phyloP scores from a whole-genome alignment of 1,140 invertebrate species.

The Carposina sasakii region DNA sequence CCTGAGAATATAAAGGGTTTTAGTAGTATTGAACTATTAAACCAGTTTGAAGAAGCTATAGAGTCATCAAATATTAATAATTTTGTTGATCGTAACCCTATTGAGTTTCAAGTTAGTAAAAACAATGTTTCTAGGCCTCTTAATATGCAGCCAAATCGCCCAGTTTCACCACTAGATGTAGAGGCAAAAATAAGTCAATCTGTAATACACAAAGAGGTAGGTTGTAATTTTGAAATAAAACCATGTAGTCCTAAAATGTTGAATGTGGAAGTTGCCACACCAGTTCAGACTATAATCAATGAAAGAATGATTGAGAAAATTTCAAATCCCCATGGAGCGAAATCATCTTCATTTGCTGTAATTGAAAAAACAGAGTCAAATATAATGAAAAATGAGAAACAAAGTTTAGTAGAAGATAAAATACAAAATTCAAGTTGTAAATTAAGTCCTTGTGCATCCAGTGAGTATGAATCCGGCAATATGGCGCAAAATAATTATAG shows the following conservation, averaged over 20 bases:
- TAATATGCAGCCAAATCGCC: conserved; percentile 37
- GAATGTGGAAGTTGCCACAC: conserved; percentile 59
- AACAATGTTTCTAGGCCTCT: too few relatives aligned
- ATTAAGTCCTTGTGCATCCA: conserved; percentile 44
- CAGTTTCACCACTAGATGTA: conserved; percentile 65
- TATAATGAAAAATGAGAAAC: conserved; percentile 16
- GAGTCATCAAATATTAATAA: conserved; percentile 45
- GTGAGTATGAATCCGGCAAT: conserved; percentile 29
- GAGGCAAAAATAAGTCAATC: conserved; percentile 72
- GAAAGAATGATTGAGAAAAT: conserved; percentile 64
- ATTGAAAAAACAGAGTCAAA: conserved; percentile 26
- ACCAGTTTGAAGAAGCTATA: conserved; percentile 62
- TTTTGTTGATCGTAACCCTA: too few relatives aligned
- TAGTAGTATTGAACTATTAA: conserved; percentile 57
- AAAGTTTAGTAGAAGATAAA: conserved; percentile 18
- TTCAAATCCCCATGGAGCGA: conserved; percentile 38
- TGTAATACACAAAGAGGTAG: conserved; percentile 70
- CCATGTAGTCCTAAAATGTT: conserved; percentile 68
- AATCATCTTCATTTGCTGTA: conserved; percentile 25
- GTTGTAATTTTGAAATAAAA: conserved; percentile 72
- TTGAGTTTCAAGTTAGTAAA: too few relatives aligned
- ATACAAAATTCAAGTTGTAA: conserved; percentile 47
- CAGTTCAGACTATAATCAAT: conserved; percentile 47
- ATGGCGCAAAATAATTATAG: conserved; percentile 40
- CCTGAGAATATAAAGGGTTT: conserved; percentile 70